Percentiles rank a stretch among this genome's conserved stretches.
Conservation (phyloP, 2,888 invertebrate species). For the Cabera pusaria region DNA sequence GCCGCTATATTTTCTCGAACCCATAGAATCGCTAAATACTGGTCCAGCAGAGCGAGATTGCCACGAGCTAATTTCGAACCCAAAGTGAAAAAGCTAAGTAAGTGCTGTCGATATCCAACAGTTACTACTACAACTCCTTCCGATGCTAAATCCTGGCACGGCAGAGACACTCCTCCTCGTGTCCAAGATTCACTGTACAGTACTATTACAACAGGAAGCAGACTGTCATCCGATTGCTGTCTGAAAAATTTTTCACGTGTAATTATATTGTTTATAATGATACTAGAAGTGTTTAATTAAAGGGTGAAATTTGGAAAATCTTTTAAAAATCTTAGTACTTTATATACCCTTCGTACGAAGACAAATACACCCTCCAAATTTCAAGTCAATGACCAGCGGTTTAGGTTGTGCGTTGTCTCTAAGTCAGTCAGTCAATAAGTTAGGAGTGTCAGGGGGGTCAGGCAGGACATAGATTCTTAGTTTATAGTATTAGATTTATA, state of each 20-base stretch:
- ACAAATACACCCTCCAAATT: no score
- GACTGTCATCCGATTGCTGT: conserved; percentile 76
- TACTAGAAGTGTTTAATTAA: no score
- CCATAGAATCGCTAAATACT: conserved; percentile 91
- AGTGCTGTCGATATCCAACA: conserved; percentile 87
- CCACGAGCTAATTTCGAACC: conserved; percentile 85
- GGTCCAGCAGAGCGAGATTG: conserved; percentile 94
- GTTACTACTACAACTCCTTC: conserved; percentile 88
- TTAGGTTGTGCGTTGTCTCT: no score
- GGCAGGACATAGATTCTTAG: no score
- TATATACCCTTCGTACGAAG: no score
- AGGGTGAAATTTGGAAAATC: no score
- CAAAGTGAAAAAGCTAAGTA: conserved; percentile 87
- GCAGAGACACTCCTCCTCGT: conserved; percentile 75
- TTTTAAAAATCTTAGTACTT: no score
- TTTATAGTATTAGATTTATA: no score
- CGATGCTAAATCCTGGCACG: conserved; percentile 89
- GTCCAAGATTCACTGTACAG: conserved; percentile 86
- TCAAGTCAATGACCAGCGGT: no score
- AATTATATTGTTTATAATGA: no score
- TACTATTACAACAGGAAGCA: conserved; percentile 87
- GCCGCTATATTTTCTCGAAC: conserved; percentile 88
- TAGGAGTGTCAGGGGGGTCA: no score
- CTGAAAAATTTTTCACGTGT: conserved; percentile 60
- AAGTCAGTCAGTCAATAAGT: no score